Evolutionary conservation across 37 sponge, comb jelly and placozoan species (phyloP).

Genomic region (Tethya wilhelma): DNA sequence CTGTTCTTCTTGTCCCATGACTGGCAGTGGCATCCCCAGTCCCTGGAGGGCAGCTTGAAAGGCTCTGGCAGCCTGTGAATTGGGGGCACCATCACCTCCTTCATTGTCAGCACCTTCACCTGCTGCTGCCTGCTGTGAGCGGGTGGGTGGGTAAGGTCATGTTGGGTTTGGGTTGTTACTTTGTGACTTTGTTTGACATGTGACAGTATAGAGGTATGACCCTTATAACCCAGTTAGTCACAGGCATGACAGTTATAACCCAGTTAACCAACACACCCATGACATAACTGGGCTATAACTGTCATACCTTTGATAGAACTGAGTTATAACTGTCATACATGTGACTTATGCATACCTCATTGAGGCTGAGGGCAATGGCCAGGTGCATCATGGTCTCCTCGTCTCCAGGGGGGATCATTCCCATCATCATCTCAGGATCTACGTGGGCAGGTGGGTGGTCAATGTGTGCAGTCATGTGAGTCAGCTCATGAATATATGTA

Average conservation of each 20-base stretch:
- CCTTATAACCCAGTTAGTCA: not conserved
- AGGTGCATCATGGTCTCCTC: slow-evolving; percentile 94
- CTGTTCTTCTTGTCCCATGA: not conserved
- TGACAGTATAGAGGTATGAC: not conserved
- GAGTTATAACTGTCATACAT: too few relatives aligned
- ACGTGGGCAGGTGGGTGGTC: not conserved
- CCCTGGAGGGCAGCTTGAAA: slow-evolving; percentile 40
- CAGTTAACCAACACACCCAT: too few relatives aligned
- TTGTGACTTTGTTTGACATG: not conserved
- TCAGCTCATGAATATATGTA: not conserved
- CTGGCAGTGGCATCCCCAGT: slow-evolving; percentile 10
- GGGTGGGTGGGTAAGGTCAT: too few relatives aligned
- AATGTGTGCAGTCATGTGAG: not conserved
- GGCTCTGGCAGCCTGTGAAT: slow-evolving; percentile 11
- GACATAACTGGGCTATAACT: too few relatives aligned
- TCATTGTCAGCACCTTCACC: not conserved
- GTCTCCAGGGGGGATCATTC: slow-evolving; percentile 63
- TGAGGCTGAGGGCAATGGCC: slow-evolving; percentile 86
- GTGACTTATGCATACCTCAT: too few relatives aligned
- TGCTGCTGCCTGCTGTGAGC: too few relatives aligned
- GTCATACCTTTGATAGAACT: too few relatives aligned
- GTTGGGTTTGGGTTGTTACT: not conserved
- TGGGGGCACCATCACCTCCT: not conserved
- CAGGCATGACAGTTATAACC: too few relatives aligned
- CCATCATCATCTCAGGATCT: slow-evolving; percentile 76